Conservation (phyloP, 1,140 invertebrate species). For the Bombus soroeensis region DNA sequence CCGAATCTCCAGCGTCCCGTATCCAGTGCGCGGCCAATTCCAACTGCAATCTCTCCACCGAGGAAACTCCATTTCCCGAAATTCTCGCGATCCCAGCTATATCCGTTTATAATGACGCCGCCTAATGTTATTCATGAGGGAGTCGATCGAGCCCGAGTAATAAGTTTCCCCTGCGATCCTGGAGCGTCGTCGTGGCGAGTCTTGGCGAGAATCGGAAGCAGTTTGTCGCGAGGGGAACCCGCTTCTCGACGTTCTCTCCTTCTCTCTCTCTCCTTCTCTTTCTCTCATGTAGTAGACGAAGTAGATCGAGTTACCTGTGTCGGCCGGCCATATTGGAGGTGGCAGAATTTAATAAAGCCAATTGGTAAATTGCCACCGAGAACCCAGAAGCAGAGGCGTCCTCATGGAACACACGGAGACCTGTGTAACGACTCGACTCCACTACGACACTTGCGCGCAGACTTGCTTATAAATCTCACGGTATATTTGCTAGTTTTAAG, state of each 20-base stretch:
- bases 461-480: too few species aligned
- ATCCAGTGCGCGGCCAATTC: constrained; percentile 3
- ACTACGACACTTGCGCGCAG: neutral
- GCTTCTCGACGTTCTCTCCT: neutral
- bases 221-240: constrained; percentile 27
- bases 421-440: neutral
- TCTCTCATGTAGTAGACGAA: neutral
- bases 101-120: constrained; percentile 29
- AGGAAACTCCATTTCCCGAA: constrained; percentile 21
- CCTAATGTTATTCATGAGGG: constrained; percentile 54
- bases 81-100: constrained; percentile 11
- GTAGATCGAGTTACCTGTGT: constrained; percentile 49
- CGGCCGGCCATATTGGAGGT: constrained; percentile 67
- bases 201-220: constrained; percentile 46
- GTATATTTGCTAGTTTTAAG: too few species aligned
- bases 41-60: neutral
- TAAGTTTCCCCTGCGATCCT: constrained; percentile 36
- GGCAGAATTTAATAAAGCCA: constrained; percentile 74
- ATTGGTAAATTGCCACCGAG: constrained; percentile 75
- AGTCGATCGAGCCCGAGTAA: constrained; percentile 55
- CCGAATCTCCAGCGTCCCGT: neutral
- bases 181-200: neutral
- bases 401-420: neutral
- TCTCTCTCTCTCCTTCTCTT: too few species aligned
- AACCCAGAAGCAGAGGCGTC: constrained; percentile 32